These are phyloP conservation scores for Hyperoplus immaculatus DNA, from an alignment of 2,797 vertebrate genomes.

Conservation along the genomic window DNA sequence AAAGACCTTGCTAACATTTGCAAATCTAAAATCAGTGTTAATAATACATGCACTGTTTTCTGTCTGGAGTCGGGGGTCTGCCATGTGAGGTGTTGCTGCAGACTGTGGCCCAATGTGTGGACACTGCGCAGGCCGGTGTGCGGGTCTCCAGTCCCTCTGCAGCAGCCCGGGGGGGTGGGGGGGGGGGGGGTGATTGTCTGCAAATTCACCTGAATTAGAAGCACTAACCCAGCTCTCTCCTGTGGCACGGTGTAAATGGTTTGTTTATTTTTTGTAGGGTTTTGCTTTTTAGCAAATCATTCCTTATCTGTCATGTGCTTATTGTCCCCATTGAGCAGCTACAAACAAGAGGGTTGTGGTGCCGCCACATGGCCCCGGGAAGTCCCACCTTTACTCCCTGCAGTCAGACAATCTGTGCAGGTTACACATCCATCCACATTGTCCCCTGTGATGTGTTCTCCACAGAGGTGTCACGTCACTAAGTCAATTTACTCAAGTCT, in stretches of 20 bases:
- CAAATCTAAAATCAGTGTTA: slow-evolving; percentile 6
- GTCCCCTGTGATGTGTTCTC: slow-evolving; percentile 1
- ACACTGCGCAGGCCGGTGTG: slow-evolving; percentile 73
- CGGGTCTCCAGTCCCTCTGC: slow-evolving; percentile 20
- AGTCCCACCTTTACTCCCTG: slow-evolving; percentile 58
- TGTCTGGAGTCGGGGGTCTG: neutral
- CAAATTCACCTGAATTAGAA: slow-evolving; percentile 86
- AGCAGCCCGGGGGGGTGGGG: slow-evolving; percentile 60
- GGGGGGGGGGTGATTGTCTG: slow-evolving; percentile 82
- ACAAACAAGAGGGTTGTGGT: slow-evolving; percentile 2
- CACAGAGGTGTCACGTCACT: neutral
- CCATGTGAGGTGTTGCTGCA: slow-evolving; percentile 66
- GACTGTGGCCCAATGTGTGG: slow-evolving; percentile 56
- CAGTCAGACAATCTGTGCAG: slow-evolving; percentile 52
- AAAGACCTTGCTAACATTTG: neutral
- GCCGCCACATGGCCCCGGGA: slow-evolving; percentile 49
- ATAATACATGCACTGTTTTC: slow-evolving; percentile 30
- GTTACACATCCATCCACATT: slow-evolving; percentile 32
- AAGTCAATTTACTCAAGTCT: no score
- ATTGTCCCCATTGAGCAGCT: slow-evolving; percentile 77
- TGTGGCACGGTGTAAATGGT: slow-evolving; percentile 69
- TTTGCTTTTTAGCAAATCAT: slow-evolving; percentile 86
- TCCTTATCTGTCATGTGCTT: slow-evolving; percentile 86
- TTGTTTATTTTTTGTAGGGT: slow-evolving; percentile 86
- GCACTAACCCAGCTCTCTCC: slow-evolving; percentile 69